Base-by-base conservation (phyloP, 2,113 vertebrate genomes). In the Grallaria varia region DNA sequence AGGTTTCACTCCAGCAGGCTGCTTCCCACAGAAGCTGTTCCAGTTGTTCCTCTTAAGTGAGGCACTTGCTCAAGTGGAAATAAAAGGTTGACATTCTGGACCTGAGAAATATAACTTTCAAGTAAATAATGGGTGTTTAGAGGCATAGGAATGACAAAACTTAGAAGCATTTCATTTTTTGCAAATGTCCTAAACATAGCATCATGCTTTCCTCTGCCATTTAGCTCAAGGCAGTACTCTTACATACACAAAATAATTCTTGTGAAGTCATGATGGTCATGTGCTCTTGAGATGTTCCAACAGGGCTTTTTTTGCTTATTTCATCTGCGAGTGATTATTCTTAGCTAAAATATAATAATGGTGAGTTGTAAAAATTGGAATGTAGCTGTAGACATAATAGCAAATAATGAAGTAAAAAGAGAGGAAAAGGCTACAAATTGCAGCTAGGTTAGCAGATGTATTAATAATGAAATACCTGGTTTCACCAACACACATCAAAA, bases 91-190 rank as follows among this genome's bases (percentile, higher is more conserved):
- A 84, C n/a, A 58, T 92, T 91, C 87, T 82, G 84, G 45, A 95
- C 58, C 80, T 89, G 81, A 89, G 71, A 89, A 95, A 45, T 73
- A 67, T 2, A 87, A 91, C 49, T 50, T 95, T 84, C 49, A 49
- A 76, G 49, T 94, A 89, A 96, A 84, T 86, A 92, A 84, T 37
- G 62, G 22, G 27, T 93, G 78, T 93, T 95, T 93, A 87, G 66
- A 91, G 89, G 49, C n/a, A 30, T 68, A 95, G 77, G 71, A 94
- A 96, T 94, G 84, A 82, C 73, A 96, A 96, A 91, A 96, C 74
- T 85, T 59, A 72, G 60, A 94, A 89, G 66, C 64, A 84, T 94
- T 95, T 95, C 0, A 82, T 93, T 95, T 95, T 82, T 62, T 89
- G 49, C 66, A 50, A 84, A 66, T 81, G 53, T 93, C 74, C 66